phyloP scores from a whole-genome alignment of 2,888 invertebrate genomes.

The Patella depressa region DNA sequence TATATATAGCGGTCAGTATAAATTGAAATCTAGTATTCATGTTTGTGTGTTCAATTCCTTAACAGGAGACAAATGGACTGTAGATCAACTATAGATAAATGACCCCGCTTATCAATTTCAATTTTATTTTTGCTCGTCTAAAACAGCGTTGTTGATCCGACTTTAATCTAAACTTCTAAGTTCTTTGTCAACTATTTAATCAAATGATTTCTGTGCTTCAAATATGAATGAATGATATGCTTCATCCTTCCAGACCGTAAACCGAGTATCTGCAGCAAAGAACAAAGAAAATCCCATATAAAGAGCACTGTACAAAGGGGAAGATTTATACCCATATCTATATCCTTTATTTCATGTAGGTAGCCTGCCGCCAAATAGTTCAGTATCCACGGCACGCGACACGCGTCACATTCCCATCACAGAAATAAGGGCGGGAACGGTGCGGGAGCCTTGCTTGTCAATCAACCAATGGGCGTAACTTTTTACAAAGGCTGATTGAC shows the following conservation, averaged over 20 bases:
- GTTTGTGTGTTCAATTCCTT: too few relatives aligned
- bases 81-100: too few relatives aligned
- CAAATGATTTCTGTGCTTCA: too few relatives aligned
- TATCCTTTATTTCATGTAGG: background rate
- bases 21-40: too few relatives aligned
- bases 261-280: background rate
- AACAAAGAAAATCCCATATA: conserved; percentile 5
- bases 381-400: background rate
- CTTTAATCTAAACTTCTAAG: too few relatives aligned
- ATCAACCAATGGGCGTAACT: conserved; percentile 1
- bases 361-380: background rate
- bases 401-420: conserved; percentile 3
- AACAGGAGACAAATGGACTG: too few relatives aligned
- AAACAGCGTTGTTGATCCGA: too few relatives aligned
- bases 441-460: background rate
- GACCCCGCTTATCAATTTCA: too few relatives aligned
- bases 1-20: too few relatives aligned
- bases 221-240: background rate
- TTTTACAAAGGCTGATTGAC: background rate
- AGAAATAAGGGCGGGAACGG: background rate
- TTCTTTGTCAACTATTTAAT: too few relatives aligned
- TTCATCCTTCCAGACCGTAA: background rate
- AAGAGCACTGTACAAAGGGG: background rate
- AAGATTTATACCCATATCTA: background rate
- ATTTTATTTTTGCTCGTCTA: too few relatives aligned